Evolutionary conservation across 53 echinoderm and acorn worm genomes (phyloP).

Genomic region (Zoroaster sp.): DNA sequence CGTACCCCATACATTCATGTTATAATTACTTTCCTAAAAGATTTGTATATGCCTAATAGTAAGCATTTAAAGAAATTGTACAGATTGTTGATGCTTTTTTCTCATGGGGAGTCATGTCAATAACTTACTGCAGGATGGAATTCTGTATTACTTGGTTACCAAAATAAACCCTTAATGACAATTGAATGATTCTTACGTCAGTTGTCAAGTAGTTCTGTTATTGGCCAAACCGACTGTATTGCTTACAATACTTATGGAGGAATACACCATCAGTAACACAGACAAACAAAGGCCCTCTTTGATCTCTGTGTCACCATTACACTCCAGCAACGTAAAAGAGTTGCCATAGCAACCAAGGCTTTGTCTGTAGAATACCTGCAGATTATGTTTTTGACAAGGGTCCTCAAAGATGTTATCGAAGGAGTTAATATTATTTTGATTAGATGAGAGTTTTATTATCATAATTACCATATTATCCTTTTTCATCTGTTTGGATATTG

Average conservation of each 20-base stretch:
- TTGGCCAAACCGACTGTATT: background rate
- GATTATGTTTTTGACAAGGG: background rate
- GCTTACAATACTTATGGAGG: background rate
- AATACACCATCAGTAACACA: background rate
- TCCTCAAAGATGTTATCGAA: background rate
- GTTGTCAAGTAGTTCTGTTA: background rate
- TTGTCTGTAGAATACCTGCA: background rate
- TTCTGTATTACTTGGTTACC: background rate
- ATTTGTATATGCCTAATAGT: slow-evolving; percentile 22
- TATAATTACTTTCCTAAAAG: background rate
- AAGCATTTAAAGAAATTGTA: background rate
- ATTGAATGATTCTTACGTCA: background rate
- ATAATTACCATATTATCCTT: background rate
- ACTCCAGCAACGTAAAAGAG: background rate
- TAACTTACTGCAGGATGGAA: background rate
- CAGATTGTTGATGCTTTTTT: background rate
- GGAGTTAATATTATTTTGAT: background rate
- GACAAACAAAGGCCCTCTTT: background rate
- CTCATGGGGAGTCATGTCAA: background rate
- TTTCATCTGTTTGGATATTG: background rate
- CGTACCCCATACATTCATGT: background rate
- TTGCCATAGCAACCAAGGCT: background rate
- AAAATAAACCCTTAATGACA: background rate
- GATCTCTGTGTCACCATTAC: background rate
- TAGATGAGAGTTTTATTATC: slow-evolving; percentile 6